Evolutionary conservation across 1,140 invertebrate species (phyloP), one percentile per base, ranked within the genome.

Genomic region (Galendromus occidentalis): DNA sequence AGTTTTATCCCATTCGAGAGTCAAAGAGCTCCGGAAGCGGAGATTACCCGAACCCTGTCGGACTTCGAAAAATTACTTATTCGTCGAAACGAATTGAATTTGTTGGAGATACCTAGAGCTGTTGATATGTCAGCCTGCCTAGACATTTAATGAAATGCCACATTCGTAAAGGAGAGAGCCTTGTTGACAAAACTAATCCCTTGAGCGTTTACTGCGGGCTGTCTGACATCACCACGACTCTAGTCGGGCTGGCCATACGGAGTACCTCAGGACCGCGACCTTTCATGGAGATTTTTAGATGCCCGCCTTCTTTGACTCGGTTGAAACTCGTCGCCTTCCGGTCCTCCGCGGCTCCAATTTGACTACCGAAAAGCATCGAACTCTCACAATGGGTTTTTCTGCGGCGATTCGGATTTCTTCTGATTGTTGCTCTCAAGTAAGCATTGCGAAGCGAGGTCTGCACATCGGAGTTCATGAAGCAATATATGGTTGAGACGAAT

Each of bases 381-480:
- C 25, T 59, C 20, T 59, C 51, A 1, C 14, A 25, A 33, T 59
- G 51, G 20, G 51, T 59, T 59, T 59, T 25, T 9, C 51, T 25
- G 18, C 69, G 68, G 51, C 66, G 68, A 47, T 70, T 69, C 12
- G 69, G 68, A 51, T 70, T 69, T 22, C 69, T 64, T 12, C 69
- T 66, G 42, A 70, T 59, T 59, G 66, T 65, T 42, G 69, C 69
- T 18, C 68, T 47, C n/a, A 70, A 30, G 68, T 70, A 70, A 33
- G 69, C 68, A 39, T 70, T 69, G 42, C 68, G 68, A 4, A 70
- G 25, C 28, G 66, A 68, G 12, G 67, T 69, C 64, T 69, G 69
- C 1, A 79, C 79, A 71, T 80, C 79, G 12, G 73, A 73, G 70
- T 79, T 80, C 33, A 80, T 66, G 68, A 80, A 80, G 68, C 79